phyloP scores from a whole-genome alignment of 1,140 invertebrate species.

The Neodiprion fabricii region DNA sequence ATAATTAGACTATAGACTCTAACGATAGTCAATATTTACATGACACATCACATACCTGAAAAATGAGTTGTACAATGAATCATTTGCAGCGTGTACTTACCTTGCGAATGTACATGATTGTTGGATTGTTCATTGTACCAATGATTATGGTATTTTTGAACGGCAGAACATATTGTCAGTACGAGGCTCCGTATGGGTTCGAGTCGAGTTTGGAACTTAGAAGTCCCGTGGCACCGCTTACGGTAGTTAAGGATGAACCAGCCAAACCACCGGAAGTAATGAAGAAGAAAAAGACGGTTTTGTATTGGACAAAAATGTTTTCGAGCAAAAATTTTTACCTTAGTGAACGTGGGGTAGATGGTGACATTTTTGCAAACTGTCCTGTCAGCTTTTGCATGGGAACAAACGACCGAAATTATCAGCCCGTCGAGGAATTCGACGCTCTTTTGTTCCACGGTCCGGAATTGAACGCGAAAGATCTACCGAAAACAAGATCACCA shows the following conservation, averaged over 20 bases:
- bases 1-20: not conserved
- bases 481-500: constrained; percentile 47
- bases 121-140: not conserved
- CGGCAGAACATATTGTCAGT: not conserved
- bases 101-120: not conserved
- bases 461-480: constrained; percentile 35
- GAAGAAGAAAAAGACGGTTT: not conserved
- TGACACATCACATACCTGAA: no score
- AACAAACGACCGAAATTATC: constrained; percentile 5
- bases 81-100: not conserved
- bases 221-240: no score
- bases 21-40: not conserved
- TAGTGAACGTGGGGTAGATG: not conserved
- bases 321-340: not conserved
- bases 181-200: not conserved
- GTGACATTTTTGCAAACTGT: not conserved
- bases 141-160: not conserved
- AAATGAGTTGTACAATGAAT: not conserved
- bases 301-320: constrained; percentile 1
- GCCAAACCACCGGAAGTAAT: not conserved
- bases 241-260: not conserved
- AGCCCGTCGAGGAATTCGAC: constrained; percentile 50
- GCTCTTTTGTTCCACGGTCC: constrained; percentile 57
- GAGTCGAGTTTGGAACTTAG: no score
- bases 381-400: not conserved